Evolutionary conservation across 2,113 vertebrate species (phyloP), one percentile per base, ranked within the genome.

Genomic region (Origma solitaria): DNA sequence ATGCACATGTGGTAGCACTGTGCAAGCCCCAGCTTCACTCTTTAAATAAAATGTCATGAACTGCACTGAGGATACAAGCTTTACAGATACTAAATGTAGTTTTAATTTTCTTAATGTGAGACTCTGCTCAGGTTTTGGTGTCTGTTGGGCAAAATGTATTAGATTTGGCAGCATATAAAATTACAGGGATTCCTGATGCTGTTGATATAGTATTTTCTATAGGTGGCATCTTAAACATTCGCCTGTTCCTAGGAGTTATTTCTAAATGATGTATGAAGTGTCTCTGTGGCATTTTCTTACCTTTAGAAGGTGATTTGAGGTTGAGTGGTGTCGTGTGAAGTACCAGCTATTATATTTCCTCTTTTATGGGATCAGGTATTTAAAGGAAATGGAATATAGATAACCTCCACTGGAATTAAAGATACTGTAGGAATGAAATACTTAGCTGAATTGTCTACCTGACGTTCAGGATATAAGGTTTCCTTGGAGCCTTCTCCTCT

Each of bases 231-330:
- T 75, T 84, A 70, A 82, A 71, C 44, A 53, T 45, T 90, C 0
- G 2, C 31, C 72, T 70, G n/a, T 58, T 49, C 69, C 68, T 82
- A 75, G 60, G 51, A 82, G 42, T 82, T 89, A 66, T 77, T 87
- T 92, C 64, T 91, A 61, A 95, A 92, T 82, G 24, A 86, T 72
- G n/a, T 40, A 83, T 91, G 45, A 92, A 90, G 78, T 35, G 61
- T 69, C 47, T 93, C 57, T 50, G 33, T 44, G 45, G 54, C 33
- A 33, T 51, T 84, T 91, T 31, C 40, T 78, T 78, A 65, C 38
- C 30, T 76, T 79, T 30, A 57, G 61, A 89, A 89, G 73, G 81
- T 72, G 89, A 87, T 13, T 64, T 79, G 81, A 95, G 91, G 69
- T 91, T 65, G 45, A 86, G 62, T 45, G 68, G 75, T 97, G 30